Evolutionary conservation across 2,888 invertebrate species (phyloP), one percentile per base, ranked within the genome.

Genomic region (Apantesis nais): DNA sequence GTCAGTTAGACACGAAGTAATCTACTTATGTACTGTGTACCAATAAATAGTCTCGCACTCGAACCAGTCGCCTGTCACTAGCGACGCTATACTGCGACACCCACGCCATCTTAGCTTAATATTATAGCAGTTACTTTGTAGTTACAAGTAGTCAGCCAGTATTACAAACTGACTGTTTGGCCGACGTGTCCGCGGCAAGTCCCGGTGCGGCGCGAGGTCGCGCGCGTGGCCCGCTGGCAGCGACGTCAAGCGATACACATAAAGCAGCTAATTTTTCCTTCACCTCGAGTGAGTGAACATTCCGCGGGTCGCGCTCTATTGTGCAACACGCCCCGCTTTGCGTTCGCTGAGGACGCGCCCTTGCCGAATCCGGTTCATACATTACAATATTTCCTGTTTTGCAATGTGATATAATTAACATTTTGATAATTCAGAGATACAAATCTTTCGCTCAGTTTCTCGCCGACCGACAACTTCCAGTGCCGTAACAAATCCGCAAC

Each of bases 291-390:
- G 41, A 52, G 55, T 41, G 60, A 29, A 12, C 55, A 41, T 48
- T 31, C 16, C 62, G 39, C 37, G 61, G 14, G 48, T 66, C 66
- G 61, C 44, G 63, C 48, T 29, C n/a, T 34, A 8, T 71, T 61
- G 74, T 65, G 76, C 72, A 71, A 72, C 72, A 60, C 64, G 19
- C 63, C 22, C 19, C 19, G 25, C 39, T 25, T 58, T 58, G 29
- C 29, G 29, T 44, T 39, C 31, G 39, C 55, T 79, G 64, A 78
- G 79, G 79, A 73, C 79, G 75, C 71, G 79, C 75, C 80, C 81
- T 80, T 72, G 77, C 77, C 48, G 58, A 72, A 63, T 74, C 77
- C 79, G 64, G 74, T 68, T 41, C 60, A 62, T 7, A 61, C 55
- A 29, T 52, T 66, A 58, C n/a, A 55, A 44, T 58, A 71, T 68